These are phyloP conservation scores for Nettapus auritus DNA, from an alignment of 2,113 vertebrate species.

Conservation along the genomic window DNA sequence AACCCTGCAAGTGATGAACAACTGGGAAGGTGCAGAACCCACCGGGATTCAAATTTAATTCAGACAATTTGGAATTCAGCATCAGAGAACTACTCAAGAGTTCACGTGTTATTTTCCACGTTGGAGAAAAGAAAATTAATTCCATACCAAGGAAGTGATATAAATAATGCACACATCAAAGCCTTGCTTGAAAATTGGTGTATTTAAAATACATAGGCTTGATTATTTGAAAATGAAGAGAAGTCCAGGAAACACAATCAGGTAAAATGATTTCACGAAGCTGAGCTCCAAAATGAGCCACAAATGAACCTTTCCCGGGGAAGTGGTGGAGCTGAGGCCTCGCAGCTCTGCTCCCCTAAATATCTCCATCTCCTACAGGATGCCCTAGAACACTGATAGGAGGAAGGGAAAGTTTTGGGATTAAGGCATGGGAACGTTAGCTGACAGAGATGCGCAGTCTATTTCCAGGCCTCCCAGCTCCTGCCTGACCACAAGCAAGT, in stretches of 20 bases:
- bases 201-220: neutral
- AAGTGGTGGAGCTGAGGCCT: neutral
- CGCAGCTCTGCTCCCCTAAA: neutral
- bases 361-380: neutral
- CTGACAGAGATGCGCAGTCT: rapidly evolving
- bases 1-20: conserved; percentile 54
- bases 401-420: neutral
- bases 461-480: neutral
- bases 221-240: neutral
- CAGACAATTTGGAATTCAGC: conserved; percentile 26
- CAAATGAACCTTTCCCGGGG: neutral
- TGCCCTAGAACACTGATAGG: neutral
- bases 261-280: neutral
- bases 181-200: neutral
- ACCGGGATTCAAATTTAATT: conserved; percentile 29
- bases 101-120: neutral
- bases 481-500: rapidly evolving
- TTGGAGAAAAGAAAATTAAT: neutral
- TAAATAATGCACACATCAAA: neutral
- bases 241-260: neutral
- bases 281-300: neutral
- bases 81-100: neutral
- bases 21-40: conserved; percentile 15
- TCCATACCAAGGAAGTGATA: neutral
- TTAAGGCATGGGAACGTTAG: neutral